phyloP scores from a whole-genome alignment of 1,140 invertebrate genomes.

The Homarus americanus region DNA sequence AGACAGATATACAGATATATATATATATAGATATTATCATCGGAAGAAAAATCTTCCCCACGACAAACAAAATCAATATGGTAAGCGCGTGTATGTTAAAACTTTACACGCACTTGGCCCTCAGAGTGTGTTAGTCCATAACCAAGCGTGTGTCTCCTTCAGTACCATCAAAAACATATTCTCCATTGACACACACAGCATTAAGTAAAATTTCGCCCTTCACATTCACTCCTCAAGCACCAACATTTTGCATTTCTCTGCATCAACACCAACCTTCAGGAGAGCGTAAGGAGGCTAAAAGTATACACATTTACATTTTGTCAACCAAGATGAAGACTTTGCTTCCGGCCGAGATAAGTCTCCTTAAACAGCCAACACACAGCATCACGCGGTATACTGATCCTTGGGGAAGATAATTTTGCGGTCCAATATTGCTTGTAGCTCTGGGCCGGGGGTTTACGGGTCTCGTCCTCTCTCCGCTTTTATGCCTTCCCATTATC shows the following conservation, averaged over 20 bases:
- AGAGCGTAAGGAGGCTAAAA: neutral
- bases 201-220: neutral
- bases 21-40: too few relatives aligned
- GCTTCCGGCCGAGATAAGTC: constrained; percentile 8
- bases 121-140: too few relatives aligned
- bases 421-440: neutral
- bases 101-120: too few relatives aligned
- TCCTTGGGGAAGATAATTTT: neutral
- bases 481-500: constrained; percentile 40
- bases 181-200: neutral
- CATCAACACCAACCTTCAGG: neutral
- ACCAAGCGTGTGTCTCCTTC: too few relatives aligned
- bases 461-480: neutral
- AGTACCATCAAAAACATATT: neutral
- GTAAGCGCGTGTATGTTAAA: too few relatives aligned
- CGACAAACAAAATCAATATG: too few relatives aligned
- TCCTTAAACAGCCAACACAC: neutral
- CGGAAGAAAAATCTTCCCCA: too few relatives aligned
- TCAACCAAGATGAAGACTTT: constrained; percentile 10
- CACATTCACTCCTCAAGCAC: neutral
- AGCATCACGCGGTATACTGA: neutral
- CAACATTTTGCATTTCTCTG: too few relatives aligned
- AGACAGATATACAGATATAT: too few relatives aligned
- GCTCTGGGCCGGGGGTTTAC: neutral
- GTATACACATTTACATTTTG: neutral